Percentiles rank a stretch among this genome's conserved stretches.
These are phyloP conservation scores for Cathartes aura DNA, from an alignment of 2,113 vertebrate genomes.

Conservation along the genomic window DNA sequence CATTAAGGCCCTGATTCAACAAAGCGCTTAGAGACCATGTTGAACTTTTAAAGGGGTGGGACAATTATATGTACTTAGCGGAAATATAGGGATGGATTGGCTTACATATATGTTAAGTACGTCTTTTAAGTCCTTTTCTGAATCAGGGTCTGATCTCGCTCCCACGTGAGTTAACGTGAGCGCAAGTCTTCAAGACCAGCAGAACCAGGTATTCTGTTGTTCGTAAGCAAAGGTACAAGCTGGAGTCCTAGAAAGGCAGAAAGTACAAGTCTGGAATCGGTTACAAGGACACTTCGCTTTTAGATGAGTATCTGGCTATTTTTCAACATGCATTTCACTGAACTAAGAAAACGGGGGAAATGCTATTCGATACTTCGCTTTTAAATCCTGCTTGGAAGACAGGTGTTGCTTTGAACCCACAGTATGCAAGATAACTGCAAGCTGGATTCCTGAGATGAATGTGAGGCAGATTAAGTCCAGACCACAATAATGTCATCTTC, in stretches of 20 bases:
- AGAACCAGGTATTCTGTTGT: background rate
- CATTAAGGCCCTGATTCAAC: background rate
- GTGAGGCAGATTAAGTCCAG: slow-evolving; percentile 53
- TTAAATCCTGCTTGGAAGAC: slow-evolving; percentile 34
- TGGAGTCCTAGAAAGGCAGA: background rate
- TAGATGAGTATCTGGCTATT: slow-evolving; percentile 2
- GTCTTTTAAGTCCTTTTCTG: background rate
- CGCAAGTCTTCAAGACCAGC: background rate
- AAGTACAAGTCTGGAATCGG: slow-evolving; percentile 32
- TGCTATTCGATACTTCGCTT: slow-evolving; percentile 47
- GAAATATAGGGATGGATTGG: background rate
- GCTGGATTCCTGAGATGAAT: slow-evolving; percentile 33
- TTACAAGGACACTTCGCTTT: background rate
- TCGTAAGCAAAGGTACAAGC: background rate
- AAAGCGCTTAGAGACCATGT: background rate
- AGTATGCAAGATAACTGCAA: slow-evolving; percentile 32
- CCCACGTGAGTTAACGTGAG: background rate
- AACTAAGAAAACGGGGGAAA: background rate
- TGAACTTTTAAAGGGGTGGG: background rate
- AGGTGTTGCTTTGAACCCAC: slow-evolving; percentile 62
- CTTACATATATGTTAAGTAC: background rate
- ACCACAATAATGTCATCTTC: slow-evolving; percentile 37
- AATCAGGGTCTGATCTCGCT: background rate
- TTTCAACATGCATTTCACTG: slow-evolving; percentile 38
- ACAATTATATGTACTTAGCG: accelerated